Conservation (phyloP, 1,140 invertebrate species). For the Drosophila ironensis region DNA sequence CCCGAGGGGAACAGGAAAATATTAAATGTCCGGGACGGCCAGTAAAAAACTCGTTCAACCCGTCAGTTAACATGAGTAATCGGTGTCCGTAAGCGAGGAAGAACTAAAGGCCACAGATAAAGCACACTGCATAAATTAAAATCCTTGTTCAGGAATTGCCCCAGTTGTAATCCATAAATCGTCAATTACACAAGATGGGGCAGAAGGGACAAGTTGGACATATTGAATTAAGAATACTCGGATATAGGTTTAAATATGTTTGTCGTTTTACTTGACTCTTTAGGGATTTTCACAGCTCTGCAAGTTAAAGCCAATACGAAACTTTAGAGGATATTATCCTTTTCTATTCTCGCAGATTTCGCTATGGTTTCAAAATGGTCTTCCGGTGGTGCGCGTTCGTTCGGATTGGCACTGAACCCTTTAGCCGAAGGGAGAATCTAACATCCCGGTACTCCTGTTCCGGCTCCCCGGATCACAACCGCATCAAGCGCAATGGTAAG, state of each 20-base stretch:
- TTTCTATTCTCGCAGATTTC: slow-evolving; percentile 86
- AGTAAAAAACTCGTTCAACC: slow-evolving; percentile 8
- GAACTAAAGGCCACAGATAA: background rate
- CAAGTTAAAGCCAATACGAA: no score
- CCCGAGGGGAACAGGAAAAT: slow-evolving; percentile 10
- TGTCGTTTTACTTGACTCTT: no score
- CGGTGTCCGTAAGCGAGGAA: slow-evolving; percentile 4
- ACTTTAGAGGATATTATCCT: no score
- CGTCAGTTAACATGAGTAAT: slow-evolving; percentile 8
- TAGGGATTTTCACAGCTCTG: no score
- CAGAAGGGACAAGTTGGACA: background rate
- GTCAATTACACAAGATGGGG: background rate
- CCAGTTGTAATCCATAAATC: slow-evolving; percentile 14
- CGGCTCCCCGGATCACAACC: slow-evolving; percentile 87
- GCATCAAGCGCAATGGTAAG: slow-evolving; percentile 88
- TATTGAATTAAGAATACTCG: no score
- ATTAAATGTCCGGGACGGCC: slow-evolving; percentile 20
- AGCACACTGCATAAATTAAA: slow-evolving; percentile 45
- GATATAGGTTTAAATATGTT: no score
- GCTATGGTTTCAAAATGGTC: slow-evolving; percentile 93
- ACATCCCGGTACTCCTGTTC: slow-evolving; percentile 88
- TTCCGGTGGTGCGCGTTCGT: slow-evolving; percentile 92
- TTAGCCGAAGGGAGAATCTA: slow-evolving; percentile 86
- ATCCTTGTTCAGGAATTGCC: slow-evolving; percentile 12
- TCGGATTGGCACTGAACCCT: slow-evolving; percentile 85